phyloP scores from a whole-genome alignment of 2,797 vertebrate genomes.

The Helostoma temminkii region DNA sequence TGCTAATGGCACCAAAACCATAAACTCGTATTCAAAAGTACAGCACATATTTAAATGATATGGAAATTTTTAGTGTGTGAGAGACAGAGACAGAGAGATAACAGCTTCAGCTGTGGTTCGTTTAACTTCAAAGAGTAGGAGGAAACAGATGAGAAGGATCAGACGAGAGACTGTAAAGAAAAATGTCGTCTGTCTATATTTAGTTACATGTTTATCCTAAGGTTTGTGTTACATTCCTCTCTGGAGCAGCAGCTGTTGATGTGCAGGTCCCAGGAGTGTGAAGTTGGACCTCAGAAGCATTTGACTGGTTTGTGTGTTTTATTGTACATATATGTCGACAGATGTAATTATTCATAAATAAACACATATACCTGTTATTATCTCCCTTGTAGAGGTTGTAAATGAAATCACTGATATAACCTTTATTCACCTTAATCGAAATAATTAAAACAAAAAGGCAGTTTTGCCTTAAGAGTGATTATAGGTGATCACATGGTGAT shows the following conservation, averaged over 20 bases:
- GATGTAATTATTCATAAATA: not conserved
- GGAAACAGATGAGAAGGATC: conserved; percentile 21
- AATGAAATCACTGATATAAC: no score
- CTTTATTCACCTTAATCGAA: no score
- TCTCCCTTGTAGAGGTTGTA: no score
- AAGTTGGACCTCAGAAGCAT: no score
- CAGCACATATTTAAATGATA: conserved; percentile 16
- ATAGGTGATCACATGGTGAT: no score
- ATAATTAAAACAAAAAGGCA: no score
- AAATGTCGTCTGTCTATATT: conserved; percentile 37
- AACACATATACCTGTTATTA: no score
- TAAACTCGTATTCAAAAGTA: not conserved
- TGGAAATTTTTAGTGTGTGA: conserved; percentile 12
- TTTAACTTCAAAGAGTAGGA: not conserved
- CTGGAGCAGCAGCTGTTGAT: not conserved
- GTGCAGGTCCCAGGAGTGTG: not conserved
- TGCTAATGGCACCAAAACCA: conserved; percentile 44
- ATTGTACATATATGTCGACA: not conserved
- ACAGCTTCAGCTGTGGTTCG: not conserved
- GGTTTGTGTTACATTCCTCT: conserved; percentile 63
- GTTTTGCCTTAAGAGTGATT: no score
- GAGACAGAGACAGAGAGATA: not conserved
- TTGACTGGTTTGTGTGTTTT: conserved; percentile 7
- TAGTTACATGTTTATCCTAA: conserved; percentile 47
- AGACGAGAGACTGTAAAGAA: conserved; percentile 23